phyloP scores from a whole-genome alignment of 2,888 invertebrate genomes.

The Aporophyla lueneburgensis region DNA sequence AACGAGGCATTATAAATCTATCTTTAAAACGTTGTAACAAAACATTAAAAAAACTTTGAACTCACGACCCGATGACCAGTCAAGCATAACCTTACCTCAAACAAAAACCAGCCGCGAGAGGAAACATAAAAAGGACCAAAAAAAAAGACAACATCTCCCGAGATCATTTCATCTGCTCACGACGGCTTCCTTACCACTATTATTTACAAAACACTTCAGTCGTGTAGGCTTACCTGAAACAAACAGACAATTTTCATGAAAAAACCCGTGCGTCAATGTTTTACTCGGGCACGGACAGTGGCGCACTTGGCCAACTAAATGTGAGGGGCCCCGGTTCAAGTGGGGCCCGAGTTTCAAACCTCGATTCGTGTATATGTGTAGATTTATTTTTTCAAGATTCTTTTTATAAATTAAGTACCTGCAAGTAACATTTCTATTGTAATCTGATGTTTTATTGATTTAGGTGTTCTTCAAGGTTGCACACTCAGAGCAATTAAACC shows the following conservation, averaged over 20 bases:
- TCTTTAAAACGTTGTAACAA: too few relatives aligned
- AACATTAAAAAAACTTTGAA: conserved; percentile 35
- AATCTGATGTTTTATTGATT: background rate
- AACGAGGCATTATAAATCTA: too few relatives aligned
- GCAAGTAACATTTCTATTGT: background rate
- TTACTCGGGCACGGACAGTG: conserved; percentile 65
- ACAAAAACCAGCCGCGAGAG: conserved; percentile 22
- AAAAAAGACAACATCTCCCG: conserved; percentile 41
- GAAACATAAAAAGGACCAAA: conserved; percentile 16
- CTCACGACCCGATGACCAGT: conserved; percentile 52
- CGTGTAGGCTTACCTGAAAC: conserved; percentile 83
- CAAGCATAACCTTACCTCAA: conserved; percentile 23
- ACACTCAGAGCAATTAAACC: background rate
- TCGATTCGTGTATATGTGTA: background rate
- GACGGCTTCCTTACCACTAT: conserved; percentile 64
- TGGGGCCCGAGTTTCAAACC: background rate
- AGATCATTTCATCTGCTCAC: conserved; percentile 56
- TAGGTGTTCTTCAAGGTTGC: background rate
- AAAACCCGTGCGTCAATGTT: conserved; percentile 75
- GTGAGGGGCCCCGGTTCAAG: background rate
- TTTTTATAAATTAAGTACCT: background rate
- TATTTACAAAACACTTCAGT: conserved; percentile 70
- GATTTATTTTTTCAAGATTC: background rate
- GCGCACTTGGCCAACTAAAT: conserved; percentile 20
- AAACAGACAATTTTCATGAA: conserved; percentile 72